phyloP scores from a whole-genome alignment of 37 sponge, comb jelly and placozoan genomes.

The Aplysina aerophoba region DNA sequence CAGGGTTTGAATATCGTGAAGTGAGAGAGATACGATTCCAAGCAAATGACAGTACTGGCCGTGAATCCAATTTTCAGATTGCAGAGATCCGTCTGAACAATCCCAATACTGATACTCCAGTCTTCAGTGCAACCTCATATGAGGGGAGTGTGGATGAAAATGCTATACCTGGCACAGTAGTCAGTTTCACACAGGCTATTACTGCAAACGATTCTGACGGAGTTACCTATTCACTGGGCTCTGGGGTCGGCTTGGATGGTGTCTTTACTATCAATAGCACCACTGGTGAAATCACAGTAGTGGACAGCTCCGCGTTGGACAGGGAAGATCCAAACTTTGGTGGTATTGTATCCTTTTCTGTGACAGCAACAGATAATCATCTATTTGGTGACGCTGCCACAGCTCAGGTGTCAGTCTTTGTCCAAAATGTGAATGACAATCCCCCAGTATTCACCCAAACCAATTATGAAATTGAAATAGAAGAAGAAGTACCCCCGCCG shows the following conservation, averaged over 20 bases:
- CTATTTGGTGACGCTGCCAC: constrained; percentile 17
- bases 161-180: too few relatives aligned
- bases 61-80: neutral
- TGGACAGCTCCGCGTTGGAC: constrained; percentile 27
- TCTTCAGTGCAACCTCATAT: constrained; percentile 21
- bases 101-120: constrained; percentile 29
- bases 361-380: constrained; percentile 48
- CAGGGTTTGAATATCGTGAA: too few relatives aligned
- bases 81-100: constrained; percentile 21
- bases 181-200: neutral
- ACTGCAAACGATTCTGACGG: constrained; percentile 63
- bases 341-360: constrained; percentile 16
- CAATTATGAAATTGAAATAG: constrained; percentile 40
- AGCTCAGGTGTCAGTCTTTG: constrained; percentile 39
- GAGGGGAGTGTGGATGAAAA: constrained; percentile 22
- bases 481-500: constrained; percentile 30
- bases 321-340: neutral
- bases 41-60: too few relatives aligned
- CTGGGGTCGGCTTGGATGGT: neutral
- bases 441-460: constrained; percentile 47
- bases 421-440: constrained; percentile 57
- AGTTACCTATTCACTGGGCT: constrained; percentile 24
- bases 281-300: constrained; percentile 42
- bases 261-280: constrained; percentile 43
- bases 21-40: too few relatives aligned